These are phyloP conservation scores for Leptinotarsa haldemani DNA, from an alignment of 2,888 invertebrate genomes.

Conservation along the genomic window DNA sequence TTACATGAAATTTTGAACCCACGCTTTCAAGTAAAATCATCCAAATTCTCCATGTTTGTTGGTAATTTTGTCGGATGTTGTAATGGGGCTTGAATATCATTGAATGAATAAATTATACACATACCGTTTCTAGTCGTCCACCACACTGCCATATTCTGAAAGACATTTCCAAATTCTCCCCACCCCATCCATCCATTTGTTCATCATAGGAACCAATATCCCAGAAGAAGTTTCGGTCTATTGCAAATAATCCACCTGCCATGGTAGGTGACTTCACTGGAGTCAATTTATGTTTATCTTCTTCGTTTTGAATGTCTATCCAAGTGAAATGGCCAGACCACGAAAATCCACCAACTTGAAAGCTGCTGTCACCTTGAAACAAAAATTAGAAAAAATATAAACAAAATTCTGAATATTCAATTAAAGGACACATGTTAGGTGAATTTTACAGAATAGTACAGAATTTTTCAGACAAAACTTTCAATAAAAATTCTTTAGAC, in stretches of 20 bases:
- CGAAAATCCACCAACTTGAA: conserved; percentile 83
- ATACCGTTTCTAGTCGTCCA: conserved; percentile 88
- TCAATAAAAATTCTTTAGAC: no score
- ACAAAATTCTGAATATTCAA: no score
- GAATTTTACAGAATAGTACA: no score
- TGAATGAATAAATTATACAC: background rate
- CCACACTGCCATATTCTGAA: conserved; percentile 93
- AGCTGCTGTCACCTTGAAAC: conserved; percentile 61
- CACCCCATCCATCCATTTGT: conserved; percentile 97
- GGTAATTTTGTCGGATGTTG: no score
- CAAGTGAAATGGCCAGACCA: conserved; percentile 95
- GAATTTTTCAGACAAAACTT: no score
- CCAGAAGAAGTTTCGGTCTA: conserved; percentile 93
- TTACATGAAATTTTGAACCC: no score
- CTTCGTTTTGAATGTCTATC: conserved; percentile 80
- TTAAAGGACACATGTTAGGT: no score
- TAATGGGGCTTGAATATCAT: no score
- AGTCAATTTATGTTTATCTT: conserved; percentile 71
- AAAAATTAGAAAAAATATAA: background rate
- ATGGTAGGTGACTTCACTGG: conserved; percentile 92
- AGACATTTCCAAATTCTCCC: conserved; percentile 97
- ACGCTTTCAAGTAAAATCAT: no score
- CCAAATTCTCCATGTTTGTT: no score
- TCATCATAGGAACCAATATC: conserved; percentile 94
- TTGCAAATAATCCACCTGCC: conserved; percentile 98